phyloP scores from a whole-genome alignment of 2,888 invertebrate species.

The Drosophila cyrtoloma region DNA sequence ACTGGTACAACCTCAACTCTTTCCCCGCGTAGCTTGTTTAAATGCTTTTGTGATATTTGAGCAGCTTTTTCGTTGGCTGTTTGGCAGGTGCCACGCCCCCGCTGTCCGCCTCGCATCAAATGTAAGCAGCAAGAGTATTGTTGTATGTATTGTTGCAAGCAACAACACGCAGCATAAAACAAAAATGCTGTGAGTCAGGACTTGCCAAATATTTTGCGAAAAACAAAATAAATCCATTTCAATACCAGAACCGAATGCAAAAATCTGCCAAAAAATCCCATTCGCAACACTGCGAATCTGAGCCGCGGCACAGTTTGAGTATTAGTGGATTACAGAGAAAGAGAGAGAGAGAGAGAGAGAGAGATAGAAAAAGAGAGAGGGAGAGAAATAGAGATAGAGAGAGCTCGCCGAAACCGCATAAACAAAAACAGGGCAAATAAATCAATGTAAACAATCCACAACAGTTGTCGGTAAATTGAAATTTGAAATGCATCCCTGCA shows the following conservation, averaged over 20 bases:
- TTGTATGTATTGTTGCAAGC: slow-evolving; percentile 60
- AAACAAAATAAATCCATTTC: slow-evolving; percentile 76
- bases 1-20: slow-evolving; percentile 11
- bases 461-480: slow-evolving; percentile 82
- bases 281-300: slow-evolving; percentile 46
- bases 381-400: slow-evolving; percentile 23
- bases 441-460: slow-evolving; percentile 81
- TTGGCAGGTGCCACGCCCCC: slow-evolving; percentile 45
- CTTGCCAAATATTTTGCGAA: slow-evolving; percentile 76
- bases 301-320: slow-evolving; percentile 60
- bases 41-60: slow-evolving; percentile 58
- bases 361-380: neutral
- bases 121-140: slow-evolving; percentile 62
- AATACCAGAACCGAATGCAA: slow-evolving; percentile 40
- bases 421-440: slow-evolving; percentile 76
- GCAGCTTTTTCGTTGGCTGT: slow-evolving; percentile 43
- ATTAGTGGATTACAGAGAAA: slow-evolving; percentile 67
- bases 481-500: slow-evolving; percentile 76
- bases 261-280: slow-evolving; percentile 17
- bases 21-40: slow-evolving; percentile 23
- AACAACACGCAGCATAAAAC: slow-evolving; percentile 33
- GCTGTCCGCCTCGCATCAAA: slow-evolving; percentile 31
- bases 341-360: slow-evolving; percentile 41
- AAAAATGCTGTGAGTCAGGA: slow-evolving; percentile 66
- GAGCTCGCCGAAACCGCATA: slow-evolving; percentile 71